Evolutionary conservation across 2,113 vertebrate genomes (phyloP).

Genomic region (Orycteropus afer): DNA sequence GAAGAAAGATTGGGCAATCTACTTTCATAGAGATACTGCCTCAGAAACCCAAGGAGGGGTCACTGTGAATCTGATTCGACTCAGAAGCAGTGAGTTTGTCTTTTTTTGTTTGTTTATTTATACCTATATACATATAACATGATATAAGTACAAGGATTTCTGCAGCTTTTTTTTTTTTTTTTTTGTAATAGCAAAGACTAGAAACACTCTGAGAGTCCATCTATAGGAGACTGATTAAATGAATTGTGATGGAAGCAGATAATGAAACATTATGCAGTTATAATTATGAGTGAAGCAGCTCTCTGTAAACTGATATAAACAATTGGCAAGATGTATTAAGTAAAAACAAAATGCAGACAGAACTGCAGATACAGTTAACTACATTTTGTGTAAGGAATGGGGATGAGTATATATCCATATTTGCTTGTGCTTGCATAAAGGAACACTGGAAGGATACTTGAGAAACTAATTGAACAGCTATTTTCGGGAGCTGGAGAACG

Average conservation of each 20-base stretch:
- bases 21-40: too few relatives aligned
- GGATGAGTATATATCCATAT: neutral
- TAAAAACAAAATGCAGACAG: neutral
- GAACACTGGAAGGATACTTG: neutral
- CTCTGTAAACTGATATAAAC: neutral
- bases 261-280: neutral
- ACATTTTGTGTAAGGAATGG: neutral
- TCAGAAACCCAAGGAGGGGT: too few relatives aligned
- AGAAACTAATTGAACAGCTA: neutral
- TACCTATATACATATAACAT: neutral
- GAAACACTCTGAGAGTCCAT: neutral
- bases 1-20: too few relatives aligned
- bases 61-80: too few relatives aligned
- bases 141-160: fast-evolving
- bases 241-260: neutral
- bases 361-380: neutral
- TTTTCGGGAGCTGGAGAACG: neutral
- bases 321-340: neutral
- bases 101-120: too few relatives aligned
- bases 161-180: too few relatives aligned
- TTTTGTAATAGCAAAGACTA: neutral
- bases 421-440: neutral
- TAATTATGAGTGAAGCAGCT: neutral
- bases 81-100: too few relatives aligned
- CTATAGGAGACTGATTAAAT: neutral